A percentile compares a stretch with the other conserved stretches of the same genome.
phyloP scores from a whole-genome alignment of 2,797 vertebrate genomes.

The Octomys mimax region DNA sequence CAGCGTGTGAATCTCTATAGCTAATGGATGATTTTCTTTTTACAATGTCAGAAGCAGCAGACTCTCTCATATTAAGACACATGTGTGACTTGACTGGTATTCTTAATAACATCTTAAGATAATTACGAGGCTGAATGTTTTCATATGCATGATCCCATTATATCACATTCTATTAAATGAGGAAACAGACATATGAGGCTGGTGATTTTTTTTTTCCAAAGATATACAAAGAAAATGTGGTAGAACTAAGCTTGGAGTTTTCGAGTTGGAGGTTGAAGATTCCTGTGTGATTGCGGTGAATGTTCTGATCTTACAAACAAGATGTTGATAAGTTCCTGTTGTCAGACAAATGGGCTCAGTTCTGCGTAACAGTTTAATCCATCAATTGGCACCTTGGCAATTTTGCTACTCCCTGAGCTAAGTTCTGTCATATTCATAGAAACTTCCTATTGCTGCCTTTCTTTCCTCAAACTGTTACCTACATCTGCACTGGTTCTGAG shows the following conservation, averaged over 20 bases:
- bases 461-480: background rate
- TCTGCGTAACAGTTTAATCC: background rate
- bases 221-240: background rate
- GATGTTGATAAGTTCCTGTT: background rate
- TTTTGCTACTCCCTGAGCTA: background rate
- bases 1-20: background rate
- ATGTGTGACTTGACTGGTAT: background rate
- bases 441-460: background rate
- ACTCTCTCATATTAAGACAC: background rate
- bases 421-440: background rate
- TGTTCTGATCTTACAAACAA: background rate
- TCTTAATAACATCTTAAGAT: conserved; percentile 33
- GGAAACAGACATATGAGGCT: background rate
- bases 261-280: background rate
- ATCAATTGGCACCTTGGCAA: background rate
- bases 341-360: background rate
- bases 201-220: background rate
- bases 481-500: background rate
- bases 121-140: background rate
- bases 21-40: conserved; percentile 10
- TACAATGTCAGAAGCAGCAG: background rate
- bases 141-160: background rate
- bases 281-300: background rate
- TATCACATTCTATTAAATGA: conserved; percentile 29
- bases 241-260: background rate